phyloP scores from a whole-genome alignment of 1,140 invertebrate species.

The Musca domestica region DNA sequence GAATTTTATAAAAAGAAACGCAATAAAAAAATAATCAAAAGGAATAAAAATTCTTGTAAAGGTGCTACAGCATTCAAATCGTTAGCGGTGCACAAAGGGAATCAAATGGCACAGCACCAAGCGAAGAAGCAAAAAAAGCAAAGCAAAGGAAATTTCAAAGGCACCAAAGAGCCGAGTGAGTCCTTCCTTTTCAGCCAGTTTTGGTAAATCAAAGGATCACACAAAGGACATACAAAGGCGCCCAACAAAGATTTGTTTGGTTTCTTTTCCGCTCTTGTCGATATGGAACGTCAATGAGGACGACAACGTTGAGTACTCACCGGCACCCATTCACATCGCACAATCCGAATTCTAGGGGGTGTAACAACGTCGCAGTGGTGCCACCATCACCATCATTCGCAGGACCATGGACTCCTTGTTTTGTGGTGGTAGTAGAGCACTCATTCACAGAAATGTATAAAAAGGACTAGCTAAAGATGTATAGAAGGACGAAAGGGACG shows the following conservation, averaged over 20 bases:
- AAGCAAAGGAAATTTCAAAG: too few relatives aligned
- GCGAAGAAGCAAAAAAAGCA: not conserved
- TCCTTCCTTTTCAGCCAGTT: too few relatives aligned
- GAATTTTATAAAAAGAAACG: not conserved
- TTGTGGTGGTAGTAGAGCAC: not conserved
- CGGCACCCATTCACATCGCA: too few relatives aligned
- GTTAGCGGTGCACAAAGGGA: too few relatives aligned
- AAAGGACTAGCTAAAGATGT: too few relatives aligned
- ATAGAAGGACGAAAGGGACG: too few relatives aligned
- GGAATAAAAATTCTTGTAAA: not conserved
- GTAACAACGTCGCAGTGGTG: not conserved
- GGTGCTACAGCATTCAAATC: not conserved
- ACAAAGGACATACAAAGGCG: constrained; percentile 14
- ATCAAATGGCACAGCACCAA: not conserved
- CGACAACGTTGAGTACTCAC: not conserved
- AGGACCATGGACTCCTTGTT: too few relatives aligned
- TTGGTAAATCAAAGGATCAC: constrained; percentile 3
- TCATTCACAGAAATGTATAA: not conserved
- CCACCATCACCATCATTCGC: too few relatives aligned
- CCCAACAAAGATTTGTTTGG: not conserved
- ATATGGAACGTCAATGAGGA: too few relatives aligned
- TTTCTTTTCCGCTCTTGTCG: too few relatives aligned
- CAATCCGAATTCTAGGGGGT: not conserved
- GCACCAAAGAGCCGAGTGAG: too few relatives aligned
- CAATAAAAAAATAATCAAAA: not conserved